Evolutionary conservation across 2,888 invertebrate genomes (phyloP).

Genomic region (Muschampia plurimacula): DNA sequence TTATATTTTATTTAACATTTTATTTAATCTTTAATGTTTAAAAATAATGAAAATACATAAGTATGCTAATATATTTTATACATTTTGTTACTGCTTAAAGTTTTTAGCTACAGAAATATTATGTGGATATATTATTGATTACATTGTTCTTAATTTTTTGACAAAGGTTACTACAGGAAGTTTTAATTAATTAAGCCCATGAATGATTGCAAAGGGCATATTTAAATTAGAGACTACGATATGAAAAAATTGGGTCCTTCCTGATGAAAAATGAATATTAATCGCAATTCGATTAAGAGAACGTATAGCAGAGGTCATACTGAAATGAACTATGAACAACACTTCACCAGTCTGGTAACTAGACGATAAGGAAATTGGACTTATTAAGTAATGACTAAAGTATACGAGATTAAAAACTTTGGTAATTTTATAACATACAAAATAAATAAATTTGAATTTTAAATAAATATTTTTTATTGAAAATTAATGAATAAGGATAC

Average conservation of each 20-base stretch:
- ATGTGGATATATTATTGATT: no score
- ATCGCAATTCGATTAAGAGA: constrained; percentile 33
- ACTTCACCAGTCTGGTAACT: neutral
- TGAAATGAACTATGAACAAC: constrained; percentile 35
- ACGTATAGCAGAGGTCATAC: constrained; percentile 33
- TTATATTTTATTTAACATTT: no score
- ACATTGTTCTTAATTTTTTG: neutral
- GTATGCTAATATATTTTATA: no score
- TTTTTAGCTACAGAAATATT: no score
- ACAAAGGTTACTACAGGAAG: constrained; percentile 9
- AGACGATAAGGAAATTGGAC: neutral
- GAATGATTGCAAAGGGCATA: constrained; percentile 27
- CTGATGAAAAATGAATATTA: constrained; percentile 35
- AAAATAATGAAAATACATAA: no score
- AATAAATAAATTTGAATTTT: no score
- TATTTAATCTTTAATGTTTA: no score
- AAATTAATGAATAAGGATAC: no score
- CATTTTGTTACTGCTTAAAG: no score
- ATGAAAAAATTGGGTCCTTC: constrained; percentile 20
- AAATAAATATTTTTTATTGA: no score
- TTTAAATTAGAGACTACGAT: constrained; percentile 26
- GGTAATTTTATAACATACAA: no score
- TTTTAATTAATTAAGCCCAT: constrained; percentile 17
- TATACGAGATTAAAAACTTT: no score
- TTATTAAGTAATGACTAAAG: constrained; percentile 7